phyloP scores from a whole-genome alignment of 2,113 vertebrate species.

The Sinocyclocheilus anophthalmus region DNA sequence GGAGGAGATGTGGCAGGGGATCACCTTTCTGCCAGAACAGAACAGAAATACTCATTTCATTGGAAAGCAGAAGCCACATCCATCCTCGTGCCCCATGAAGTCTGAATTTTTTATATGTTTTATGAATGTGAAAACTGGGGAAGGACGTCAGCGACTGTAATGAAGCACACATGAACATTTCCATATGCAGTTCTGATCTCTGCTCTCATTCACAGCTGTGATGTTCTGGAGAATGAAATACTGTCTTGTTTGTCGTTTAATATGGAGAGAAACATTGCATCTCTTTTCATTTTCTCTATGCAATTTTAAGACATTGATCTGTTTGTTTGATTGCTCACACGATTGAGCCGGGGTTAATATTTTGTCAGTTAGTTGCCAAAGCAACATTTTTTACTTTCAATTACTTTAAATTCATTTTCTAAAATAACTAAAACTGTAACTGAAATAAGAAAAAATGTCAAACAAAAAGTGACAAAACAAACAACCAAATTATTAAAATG shows the following conservation, averaged over 20 bases:
- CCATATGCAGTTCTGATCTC: neutral
- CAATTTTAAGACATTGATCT: neutral
- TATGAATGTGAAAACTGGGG: constrained; percentile 48
- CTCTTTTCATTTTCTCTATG: neutral
- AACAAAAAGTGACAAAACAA: no score
- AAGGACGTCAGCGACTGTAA: constrained; percentile 38
- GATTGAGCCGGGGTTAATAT: neutral
- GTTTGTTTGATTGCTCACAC: neutral
- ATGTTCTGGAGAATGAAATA: neutral
- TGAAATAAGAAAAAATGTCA: no score
- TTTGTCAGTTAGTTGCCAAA: no score
- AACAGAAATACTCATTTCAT: constrained; percentile 18
- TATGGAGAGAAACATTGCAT: neutral
- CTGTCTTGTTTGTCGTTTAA: neutral
- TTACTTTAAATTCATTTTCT: no score
- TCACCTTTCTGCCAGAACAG: constrained; percentile 12
- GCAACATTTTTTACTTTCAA: no score
- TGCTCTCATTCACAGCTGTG: neutral
- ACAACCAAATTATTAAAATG: no score
- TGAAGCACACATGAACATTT: constrained; percentile 20
- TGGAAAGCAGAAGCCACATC: neutral
- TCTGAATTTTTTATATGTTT: constrained; percentile 45
- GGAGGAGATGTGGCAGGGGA: constrained; percentile 11
- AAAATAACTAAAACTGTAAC: no score
- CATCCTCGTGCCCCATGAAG: neutral